These are phyloP conservation scores for Eudasyphora cyanicolor DNA, from an alignment of 2,888 invertebrate species.

Conservation along the genomic window DNA sequence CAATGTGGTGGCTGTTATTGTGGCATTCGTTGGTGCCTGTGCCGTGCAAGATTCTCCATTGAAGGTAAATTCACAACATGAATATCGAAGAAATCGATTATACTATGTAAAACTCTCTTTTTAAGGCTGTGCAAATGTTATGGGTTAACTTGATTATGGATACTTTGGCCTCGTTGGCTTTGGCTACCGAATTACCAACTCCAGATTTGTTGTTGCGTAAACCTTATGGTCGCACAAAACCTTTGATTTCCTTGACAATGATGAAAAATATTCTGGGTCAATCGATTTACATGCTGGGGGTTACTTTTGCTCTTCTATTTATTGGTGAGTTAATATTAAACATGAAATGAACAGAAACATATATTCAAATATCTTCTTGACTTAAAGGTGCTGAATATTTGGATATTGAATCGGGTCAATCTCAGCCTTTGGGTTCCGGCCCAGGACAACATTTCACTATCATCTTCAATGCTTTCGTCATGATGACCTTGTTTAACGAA, in stretches of 20 bases:
- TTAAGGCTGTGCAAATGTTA: conserved; percentile 98
- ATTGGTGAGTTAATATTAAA: conserved; percentile 83
- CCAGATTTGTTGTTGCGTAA: conserved; percentile 94
- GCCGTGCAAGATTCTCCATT: conserved; percentile 98
- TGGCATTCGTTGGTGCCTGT: conserved; percentile 99
- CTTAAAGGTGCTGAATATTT: conserved; percentile 90
- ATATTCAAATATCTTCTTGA: background rate
- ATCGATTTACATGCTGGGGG: conserved; percentile 95
- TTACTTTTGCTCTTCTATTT: conserved; percentile 97
- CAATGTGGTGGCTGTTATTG: conserved; percentile 98
- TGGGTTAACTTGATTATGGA: conserved; percentile 99
- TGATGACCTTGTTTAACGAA: conserved; percentile 99
- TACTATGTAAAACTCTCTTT: conserved; percentile 50
- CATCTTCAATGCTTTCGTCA: conserved; percentile 99
- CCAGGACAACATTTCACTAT: conserved; percentile 99
- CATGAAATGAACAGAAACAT: background rate
- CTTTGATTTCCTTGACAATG: conserved; percentile 98
- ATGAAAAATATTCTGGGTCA: conserved; percentile 99
- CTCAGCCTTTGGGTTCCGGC: conserved; percentile 86
- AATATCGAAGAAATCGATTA: background rate
- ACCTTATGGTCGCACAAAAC: conserved; percentile 98
- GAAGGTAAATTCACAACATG: conserved; percentile 82
- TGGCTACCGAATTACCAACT: conserved; percentile 98
- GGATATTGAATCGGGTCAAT: conserved; percentile 95
- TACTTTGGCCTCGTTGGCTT: conserved; percentile 96